phyloP scores from a whole-genome alignment of 2,888 invertebrate species.

The Ferrisia virgata region DNA sequence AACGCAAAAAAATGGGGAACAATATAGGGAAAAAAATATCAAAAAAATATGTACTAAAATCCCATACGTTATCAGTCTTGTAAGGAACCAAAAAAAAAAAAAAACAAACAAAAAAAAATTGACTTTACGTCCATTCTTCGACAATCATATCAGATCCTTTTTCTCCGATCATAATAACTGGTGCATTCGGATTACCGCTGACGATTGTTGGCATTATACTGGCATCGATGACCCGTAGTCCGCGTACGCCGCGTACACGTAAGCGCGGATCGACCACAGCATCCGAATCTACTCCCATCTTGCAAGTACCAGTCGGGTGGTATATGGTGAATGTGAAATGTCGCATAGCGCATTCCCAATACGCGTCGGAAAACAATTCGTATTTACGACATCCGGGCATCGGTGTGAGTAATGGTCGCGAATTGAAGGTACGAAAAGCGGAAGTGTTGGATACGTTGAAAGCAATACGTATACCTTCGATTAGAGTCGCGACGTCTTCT shows the following conservation, averaged over 20 bases:
- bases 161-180: constrained; percentile 86
- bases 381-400: constrained; percentile 78
- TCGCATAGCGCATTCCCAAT: constrained; percentile 81
- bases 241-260: constrained; percentile 73
- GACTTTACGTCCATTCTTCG: constrained; percentile 61
- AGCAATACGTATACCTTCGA: constrained; percentile 81
- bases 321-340: constrained; percentile 80
- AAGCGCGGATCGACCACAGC: constrained; percentile 78
- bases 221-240: constrained; percentile 76
- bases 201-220: constrained; percentile 86
- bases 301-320: constrained; percentile 79
- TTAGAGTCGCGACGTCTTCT: constrained; percentile 73
- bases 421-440: constrained; percentile 77
- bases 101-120: too few species aligned
- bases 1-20: too few species aligned
- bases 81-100: not conserved
- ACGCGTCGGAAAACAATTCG: constrained; percentile 62
- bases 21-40: too few species aligned
- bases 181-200: constrained; percentile 87
- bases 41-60: not conserved
- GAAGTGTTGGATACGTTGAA: constrained; percentile 74
- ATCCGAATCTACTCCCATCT: constrained; percentile 77
- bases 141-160: constrained; percentile 87
- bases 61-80: not conserved
- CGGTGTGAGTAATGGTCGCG: constrained; percentile 72